phyloP scores from a whole-genome alignment of 2,797 vertebrate genomes.

The Paedocypris micromegethes region DNA sequence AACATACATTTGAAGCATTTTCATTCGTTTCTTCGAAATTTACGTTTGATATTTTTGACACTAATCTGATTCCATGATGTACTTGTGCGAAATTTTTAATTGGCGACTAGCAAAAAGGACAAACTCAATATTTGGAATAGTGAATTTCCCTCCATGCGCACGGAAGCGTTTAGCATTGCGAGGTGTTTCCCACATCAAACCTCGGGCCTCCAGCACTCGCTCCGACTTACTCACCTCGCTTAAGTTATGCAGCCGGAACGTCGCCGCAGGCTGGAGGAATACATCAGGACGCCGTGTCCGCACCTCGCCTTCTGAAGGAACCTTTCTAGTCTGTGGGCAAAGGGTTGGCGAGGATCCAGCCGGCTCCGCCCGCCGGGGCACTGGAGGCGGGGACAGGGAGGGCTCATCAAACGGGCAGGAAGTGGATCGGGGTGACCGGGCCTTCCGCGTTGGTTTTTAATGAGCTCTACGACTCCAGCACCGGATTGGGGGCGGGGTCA shows the following conservation, averaged over 20 bases:
- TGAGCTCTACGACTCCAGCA: conserved; percentile 53
- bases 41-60: no score
- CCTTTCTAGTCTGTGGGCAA: conserved; percentile 9
- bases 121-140: no score
- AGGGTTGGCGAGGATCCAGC: conserved; percentile 21
- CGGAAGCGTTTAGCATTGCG: no score
- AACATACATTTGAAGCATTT: no score
- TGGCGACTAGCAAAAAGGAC: no score
- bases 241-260: conserved; percentile 54
- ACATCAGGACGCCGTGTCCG: conserved; percentile 37
- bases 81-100: no score
- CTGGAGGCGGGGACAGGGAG: conserved; percentile 19
- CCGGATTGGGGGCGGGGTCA: no score
- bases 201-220: conserved; percentile 12
- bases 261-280: conserved; percentile 49
- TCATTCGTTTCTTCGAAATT: no score
- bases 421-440: conserved; percentile 54
- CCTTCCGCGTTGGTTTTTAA: conserved; percentile 63
- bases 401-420: conserved; percentile 62
- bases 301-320: conserved; percentile 40
- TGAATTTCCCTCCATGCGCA: no score
- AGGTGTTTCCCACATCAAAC: conserved; percentile 26
- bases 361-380: conserved; percentile 8
- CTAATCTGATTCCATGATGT: no score
- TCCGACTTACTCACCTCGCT: conserved; percentile 34